A percentile compares a stretch with the other conserved stretches of the same genome.
Evolutionary conservation across 2,888 invertebrate species (phyloP).

Genomic region (Caenorhabditis drosophilae): DNA sequence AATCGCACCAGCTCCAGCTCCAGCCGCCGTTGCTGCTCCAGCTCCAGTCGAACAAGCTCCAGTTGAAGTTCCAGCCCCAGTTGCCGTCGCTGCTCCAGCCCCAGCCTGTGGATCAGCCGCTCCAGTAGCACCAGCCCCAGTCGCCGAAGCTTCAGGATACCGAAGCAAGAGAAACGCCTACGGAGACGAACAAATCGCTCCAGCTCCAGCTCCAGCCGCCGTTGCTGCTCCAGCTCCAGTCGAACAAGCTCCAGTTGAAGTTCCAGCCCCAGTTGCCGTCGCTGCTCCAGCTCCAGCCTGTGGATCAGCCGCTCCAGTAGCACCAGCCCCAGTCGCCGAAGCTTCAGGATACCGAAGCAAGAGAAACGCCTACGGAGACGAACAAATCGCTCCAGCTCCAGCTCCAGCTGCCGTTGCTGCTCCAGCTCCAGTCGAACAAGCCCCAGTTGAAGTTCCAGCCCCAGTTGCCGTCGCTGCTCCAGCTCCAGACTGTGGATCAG

Average conservation of each 20-base stretch:
- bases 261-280: slow-evolving; percentile 26
- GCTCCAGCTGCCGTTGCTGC: slow-evolving; percentile 21
- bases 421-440: slow-evolving; percentile 27
- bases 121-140: slow-evolving; percentile 32
- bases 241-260: slow-evolving; percentile 25
- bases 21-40: slow-evolving; percentile 5
- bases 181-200: slow-evolving; percentile 53
- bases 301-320: slow-evolving; percentile 29
- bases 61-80: no score
- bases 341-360: slow-evolving; percentile 40
- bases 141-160: slow-evolving; percentile 28
- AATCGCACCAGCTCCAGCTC: slow-evolving; percentile 6
- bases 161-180: slow-evolving; percentile 45
- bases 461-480: slow-evolving; percentile 38
- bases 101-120: no score
- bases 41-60: slow-evolving; percentile 17
- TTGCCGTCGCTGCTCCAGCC: no score
- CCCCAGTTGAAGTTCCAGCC: slow-evolving; percentile 25
- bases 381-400: slow-evolving; percentile 18
- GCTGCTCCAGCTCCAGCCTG: slow-evolving; percentile 28
- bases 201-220: slow-evolving; percentile 23
- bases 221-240: slow-evolving; percentile 25
- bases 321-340: slow-evolving; percentile 29
- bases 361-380: slow-evolving; percentile 35
- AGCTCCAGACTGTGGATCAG: slow-evolving; percentile 19